These are phyloP conservation scores for Streptopelia turtur DNA, from an alignment of 2,797 vertebrate genomes.

Conservation along the genomic window DNA sequence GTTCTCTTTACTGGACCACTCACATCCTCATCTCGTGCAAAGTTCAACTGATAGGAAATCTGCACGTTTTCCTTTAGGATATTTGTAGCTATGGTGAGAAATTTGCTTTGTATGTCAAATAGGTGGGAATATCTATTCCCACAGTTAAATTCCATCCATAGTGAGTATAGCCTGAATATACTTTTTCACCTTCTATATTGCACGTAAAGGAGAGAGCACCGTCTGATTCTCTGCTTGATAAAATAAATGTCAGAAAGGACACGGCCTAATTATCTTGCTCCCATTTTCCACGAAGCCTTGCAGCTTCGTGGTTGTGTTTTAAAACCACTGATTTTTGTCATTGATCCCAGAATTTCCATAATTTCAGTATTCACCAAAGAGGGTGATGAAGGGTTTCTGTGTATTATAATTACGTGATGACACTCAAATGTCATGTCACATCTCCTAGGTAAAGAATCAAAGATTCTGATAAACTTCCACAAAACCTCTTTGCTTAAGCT, in stretches of 20 bases:
- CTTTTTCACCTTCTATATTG: not conserved
- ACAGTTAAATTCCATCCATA: not conserved
- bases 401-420: not conserved
- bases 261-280: not conserved
- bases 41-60: not conserved
- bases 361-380: not conserved
- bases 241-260: not conserved
- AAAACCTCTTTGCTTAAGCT: not conserved
- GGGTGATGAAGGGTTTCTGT: not conserved
- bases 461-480: not conserved
- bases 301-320: not conserved
- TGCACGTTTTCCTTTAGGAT: not conserved
- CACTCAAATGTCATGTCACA: not conserved
- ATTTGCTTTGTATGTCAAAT: not conserved
- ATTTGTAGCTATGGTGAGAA: not conserved
- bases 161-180: not conserved
- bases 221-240: not conserved
- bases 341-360: constrained; percentile 22
- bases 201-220: not conserved
- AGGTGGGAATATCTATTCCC: not conserved
- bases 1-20: not conserved
- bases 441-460: not conserved
- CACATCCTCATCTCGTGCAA: not conserved
- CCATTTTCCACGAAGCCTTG: not conserved
- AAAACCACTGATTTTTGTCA: not conserved